Base-by-base conservation (phyloP, 2,888 invertebrate species). In the Drosophila quinaria region DNA sequence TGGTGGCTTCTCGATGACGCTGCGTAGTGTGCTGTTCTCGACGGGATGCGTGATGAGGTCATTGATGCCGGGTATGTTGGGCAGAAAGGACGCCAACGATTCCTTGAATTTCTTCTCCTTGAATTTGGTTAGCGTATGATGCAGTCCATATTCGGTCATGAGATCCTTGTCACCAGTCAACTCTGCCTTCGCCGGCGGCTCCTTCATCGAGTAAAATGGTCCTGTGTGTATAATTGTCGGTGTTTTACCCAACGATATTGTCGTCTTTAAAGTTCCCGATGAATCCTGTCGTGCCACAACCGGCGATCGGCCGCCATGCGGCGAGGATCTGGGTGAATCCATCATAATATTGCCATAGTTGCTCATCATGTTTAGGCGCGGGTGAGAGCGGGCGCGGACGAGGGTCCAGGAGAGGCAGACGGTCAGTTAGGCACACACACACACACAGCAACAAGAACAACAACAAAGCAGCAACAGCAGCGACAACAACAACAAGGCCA, bases 141-240 rank as follows among this genome's bases (percentile, higher is more conserved):
- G 98, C 77, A 99, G 94, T 81, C 97, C 97, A 95, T 99, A 97
- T 94, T 97, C 96, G 91, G 97, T 96, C 97, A 99, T 98, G 93
- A 99, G 95, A 94, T 99, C 99, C 84, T 97, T 98, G 90, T 98
- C 98, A 76, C 99, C 99, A 73, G 98, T 99, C 86, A 98, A 93
- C 93, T 98, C 98, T 92, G 97, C 97, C 94, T 97, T 97, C 93
- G 95, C 97, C 94, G 97, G 97, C 91, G 97, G 97, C 94, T 98
- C 98, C 94, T 98, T 98, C 96, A 98, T 97, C 93, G 99, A 96
- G 94, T 99, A 99, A 94, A 99, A 99, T 90, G 98, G 98, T 91
- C 98, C 98, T 94, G 97, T 97, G 93, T 98, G 98, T 93, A 98
- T 97, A 89, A 99, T 98, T 67, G 98, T 97, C 65, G 99, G 98